A percentile compares a stretch with the other conserved stretches of the same genome.
These are phyloP conservation scores for Apamea crenata DNA, from an alignment of 2,888 invertebrate species.

Conservation along the genomic window DNA sequence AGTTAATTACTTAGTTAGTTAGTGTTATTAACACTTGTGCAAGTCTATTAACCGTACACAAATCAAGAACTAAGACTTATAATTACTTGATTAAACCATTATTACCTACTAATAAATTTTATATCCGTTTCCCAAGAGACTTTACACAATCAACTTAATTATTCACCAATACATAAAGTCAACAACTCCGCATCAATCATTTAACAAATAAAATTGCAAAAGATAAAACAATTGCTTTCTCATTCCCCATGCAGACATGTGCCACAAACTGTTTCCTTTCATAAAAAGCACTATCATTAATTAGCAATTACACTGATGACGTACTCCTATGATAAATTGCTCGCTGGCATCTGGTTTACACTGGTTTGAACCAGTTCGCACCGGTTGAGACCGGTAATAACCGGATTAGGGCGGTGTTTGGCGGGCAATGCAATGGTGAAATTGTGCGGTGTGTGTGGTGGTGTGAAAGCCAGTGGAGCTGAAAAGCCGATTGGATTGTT, in stretches of 20 bases:
- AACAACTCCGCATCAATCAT: slow-evolving; percentile 2
- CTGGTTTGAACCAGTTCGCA: slow-evolving; percentile 14
- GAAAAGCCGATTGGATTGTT: slow-evolving; percentile 11
- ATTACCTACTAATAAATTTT: neutral
- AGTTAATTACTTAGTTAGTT: too few species aligned
- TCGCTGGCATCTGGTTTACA: slow-evolving; percentile 40
- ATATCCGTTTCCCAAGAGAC: neutral
- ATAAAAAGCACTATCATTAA: slow-evolving; percentile 44
- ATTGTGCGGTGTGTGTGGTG: slow-evolving; percentile 11
- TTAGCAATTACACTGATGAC: slow-evolving; percentile 39
- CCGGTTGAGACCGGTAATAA: slow-evolving; percentile 36
- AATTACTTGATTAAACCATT: too few species aligned
- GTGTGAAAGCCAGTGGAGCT: slow-evolving; percentile 7
- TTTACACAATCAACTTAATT: slow-evolving; percentile 15
- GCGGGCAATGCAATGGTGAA: neutral
- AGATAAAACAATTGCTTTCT: slow-evolving; percentile 18
- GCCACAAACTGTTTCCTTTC: neutral
- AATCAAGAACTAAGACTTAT: neutral
- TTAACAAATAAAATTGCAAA: slow-evolving; percentile 35
- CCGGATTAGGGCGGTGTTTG: slow-evolving; percentile 32
- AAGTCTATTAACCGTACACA: neutral
- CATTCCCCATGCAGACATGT: slow-evolving; percentile 16
- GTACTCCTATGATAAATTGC: neutral
- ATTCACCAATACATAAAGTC: neutral
- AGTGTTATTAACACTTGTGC: neutral